phyloP scores from a whole-genome alignment of 1,140 invertebrate genomes.

The Drosophila aff. region DNA sequence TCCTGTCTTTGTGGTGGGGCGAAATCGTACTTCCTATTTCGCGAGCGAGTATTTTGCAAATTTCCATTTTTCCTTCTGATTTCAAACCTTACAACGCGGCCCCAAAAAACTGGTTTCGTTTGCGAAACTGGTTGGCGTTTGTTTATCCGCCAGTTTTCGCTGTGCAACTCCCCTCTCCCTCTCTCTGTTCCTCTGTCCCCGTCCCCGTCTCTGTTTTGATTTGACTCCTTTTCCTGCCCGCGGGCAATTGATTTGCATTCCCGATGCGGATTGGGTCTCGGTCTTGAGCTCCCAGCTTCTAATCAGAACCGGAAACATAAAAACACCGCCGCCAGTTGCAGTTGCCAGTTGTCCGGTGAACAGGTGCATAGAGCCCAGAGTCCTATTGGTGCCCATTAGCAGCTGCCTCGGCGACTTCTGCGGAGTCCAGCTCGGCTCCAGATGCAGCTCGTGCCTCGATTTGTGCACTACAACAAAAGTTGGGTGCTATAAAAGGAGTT shows the following conservation, averaged over 20 bases:
- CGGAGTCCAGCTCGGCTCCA: slow-evolving; percentile 14
- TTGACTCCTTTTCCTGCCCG: slow-evolving; percentile 44
- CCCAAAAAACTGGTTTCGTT: slow-evolving; percentile 73
- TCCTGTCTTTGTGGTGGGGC: slow-evolving; percentile 67
- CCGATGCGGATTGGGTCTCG: slow-evolving; percentile 28
- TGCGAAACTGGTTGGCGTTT: slow-evolving; percentile 74
- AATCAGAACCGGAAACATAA: slow-evolving; percentile 83
- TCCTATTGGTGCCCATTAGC: slow-evolving; percentile 48
- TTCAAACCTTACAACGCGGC: slow-evolving; percentile 30
- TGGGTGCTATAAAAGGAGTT: neutral
- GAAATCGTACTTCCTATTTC: slow-evolving; percentile 69
- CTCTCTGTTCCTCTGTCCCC: neutral
- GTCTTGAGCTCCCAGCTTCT: slow-evolving; percentile 44
- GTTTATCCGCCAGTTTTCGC: slow-evolving; percentile 8
- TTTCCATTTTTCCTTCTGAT: slow-evolving; percentile 59
- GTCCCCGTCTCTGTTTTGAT: slow-evolving; percentile 37
- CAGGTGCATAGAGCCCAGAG: slow-evolving; percentile 62
- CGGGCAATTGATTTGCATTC: slow-evolving; percentile 78
- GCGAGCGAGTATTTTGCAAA: slow-evolving; percentile 20
- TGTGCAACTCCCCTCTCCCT: neutral
- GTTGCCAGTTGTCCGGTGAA: slow-evolving; percentile 37
- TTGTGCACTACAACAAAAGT: neutral
- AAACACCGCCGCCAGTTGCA: slow-evolving; percentile 32
- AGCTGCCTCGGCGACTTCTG: slow-evolving; percentile 42
- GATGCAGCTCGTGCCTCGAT: slow-evolving; percentile 12